Conservation (phyloP, 2,113 vertebrate species). For the Desmodus rotundus region DNA sequence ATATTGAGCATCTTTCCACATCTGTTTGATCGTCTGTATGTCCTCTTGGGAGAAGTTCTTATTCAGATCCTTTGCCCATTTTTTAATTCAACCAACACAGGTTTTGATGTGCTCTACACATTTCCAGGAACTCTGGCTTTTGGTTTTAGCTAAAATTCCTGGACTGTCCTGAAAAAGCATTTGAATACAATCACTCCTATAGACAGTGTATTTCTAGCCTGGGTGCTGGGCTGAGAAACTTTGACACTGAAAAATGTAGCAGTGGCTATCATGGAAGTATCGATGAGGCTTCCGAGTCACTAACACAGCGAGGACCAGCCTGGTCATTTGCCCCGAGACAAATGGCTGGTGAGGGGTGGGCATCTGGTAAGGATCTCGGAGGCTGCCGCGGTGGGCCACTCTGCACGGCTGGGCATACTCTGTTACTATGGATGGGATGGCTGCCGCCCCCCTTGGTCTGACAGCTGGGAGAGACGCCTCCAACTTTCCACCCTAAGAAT, state of each 20-base stretch:
- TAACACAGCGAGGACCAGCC: not conserved
- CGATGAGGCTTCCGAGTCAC: not conserved
- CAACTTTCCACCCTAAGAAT: not conserved
- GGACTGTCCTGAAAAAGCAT: not conserved
- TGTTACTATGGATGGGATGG: not conserved
- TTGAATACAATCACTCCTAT: not conserved
- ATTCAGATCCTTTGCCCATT: not conserved
- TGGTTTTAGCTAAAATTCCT: not conserved
- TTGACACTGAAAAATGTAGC: not conserved
- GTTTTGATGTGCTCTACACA: not conserved
- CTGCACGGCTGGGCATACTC: not conserved
- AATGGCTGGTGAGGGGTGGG: not conserved
- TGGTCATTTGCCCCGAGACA: not conserved
- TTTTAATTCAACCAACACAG: not conserved
- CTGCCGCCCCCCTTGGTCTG: too few relatives aligned
- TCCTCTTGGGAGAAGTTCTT: too few relatives aligned
- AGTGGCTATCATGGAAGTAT: not conserved
- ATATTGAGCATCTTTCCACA: too few relatives aligned
- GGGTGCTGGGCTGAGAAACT: not conserved
- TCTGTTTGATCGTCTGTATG: too few relatives aligned
- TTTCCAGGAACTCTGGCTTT: not conserved
- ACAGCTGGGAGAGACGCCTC: not conserved
- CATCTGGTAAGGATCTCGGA: not conserved
- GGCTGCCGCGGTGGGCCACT: too few relatives aligned
- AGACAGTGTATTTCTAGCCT: not conserved